A percentile compares a stretch with the other conserved stretches of the same genome.
Conservation (phyloP, 2,888 invertebrate genomes). For the Stenoptilia bipunctidactyla region DNA sequence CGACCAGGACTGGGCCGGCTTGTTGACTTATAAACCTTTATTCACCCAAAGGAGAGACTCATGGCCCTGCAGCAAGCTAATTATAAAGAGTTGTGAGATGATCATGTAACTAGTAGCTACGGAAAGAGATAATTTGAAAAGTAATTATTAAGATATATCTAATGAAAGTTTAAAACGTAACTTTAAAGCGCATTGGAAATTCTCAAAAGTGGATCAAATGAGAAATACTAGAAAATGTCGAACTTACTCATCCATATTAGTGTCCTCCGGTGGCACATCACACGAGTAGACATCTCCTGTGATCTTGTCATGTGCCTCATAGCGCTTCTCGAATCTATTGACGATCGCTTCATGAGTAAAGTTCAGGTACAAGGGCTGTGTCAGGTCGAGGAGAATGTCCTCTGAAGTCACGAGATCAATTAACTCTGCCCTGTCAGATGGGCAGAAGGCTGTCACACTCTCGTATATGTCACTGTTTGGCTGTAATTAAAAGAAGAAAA, state of each 20-base stretch:
- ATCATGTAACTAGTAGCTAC: too few relatives aligned
- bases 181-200: too few relatives aligned
- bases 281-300: constrained; percentile 85
- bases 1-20: too few relatives aligned
- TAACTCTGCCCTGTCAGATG: constrained; percentile 79
- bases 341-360: constrained; percentile 87
- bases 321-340: constrained; percentile 75
- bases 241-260: constrained; percentile 72
- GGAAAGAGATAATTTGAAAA: too few relatives aligned
- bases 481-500: constrained; percentile 59
- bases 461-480: constrained; percentile 85
- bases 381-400: constrained; percentile 84
- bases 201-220: too few relatives aligned
- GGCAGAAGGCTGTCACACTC: constrained; percentile 89
- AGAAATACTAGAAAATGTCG: too few relatives aligned
- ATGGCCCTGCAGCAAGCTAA: too few relatives aligned
- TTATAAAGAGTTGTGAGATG: too few relatives aligned
- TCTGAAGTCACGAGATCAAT: constrained; percentile 81
- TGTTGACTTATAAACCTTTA: too few relatives aligned
- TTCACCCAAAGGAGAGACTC: too few relatives aligned
- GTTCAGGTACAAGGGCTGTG: constrained; percentile 86
- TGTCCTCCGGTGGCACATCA: constrained; percentile 73
- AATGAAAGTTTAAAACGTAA: too few relatives aligned
- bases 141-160: too few relatives aligned
- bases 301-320: constrained; percentile 82